Base-by-base conservation (phyloP, 2,113 vertebrate genomes). In the Oxyura jamaicensis region DNA sequence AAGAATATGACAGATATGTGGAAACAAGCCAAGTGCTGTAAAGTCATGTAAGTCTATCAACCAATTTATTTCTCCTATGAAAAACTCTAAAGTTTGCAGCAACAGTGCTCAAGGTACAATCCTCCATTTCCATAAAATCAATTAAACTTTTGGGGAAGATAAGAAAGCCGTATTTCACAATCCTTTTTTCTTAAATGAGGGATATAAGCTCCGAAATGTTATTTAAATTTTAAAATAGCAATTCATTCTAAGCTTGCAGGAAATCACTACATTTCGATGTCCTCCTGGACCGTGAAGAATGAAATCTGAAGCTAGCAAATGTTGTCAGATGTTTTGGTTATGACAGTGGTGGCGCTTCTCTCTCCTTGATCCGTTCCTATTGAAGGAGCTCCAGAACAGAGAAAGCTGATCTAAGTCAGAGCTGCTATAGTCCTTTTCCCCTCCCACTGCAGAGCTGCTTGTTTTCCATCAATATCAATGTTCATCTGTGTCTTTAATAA, bases 91-190 rank as follows among this genome's bases (percentile, higher is more conserved):
- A 91, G 15, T 58, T 93, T 91, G 23, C 48, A 80, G 78, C 33
- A 25, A 20, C 35, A 62, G 28, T 25, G 72, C 63, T 95, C 58
- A 80, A 91, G 63, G 62, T 94, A 89, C 86, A 94, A 46, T 87
- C 59, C 20, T 59, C 63, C 41, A 94, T 95, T 97, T 96, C 85
- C 90, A 88, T 95, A 94, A 95, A 93, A 93, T 93, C 84, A 95
- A 87, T 87, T 91, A 95, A 94, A 86, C n/a, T 83, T 95, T 76
- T 21, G 10, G 14, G 59, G 42, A 42, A 94, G 91, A 91, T 86
- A 93, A 92, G 89, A 72, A 93, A 93, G 29, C 10, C 39, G 36
- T 55, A 52, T 91, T 80, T 90, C 55, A 55, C 72, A 83, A 73
- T 87, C 36, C 18, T 80, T 79, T 91, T 91, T 58, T 67, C 66